A percentile compares a stretch with the other conserved stretches of the same genome.
These are phyloP conservation scores for Operophtera brumata DNA, from an alignment of 2,888 invertebrate species.

Conservation along the genomic window DNA sequence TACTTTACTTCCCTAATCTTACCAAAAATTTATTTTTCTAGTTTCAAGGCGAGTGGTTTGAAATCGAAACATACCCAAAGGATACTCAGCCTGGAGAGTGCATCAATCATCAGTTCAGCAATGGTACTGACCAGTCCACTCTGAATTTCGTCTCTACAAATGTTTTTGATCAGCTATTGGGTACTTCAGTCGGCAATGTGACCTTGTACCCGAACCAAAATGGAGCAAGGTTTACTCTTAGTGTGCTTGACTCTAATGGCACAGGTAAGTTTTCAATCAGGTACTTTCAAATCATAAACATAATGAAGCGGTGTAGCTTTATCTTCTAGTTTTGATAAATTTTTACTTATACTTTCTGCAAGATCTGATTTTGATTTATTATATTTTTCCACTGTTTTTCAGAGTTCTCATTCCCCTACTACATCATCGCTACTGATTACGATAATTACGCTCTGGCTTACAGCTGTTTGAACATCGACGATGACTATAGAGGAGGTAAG, in stretches of 20 bases:
- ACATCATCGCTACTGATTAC: constrained; percentile 82
- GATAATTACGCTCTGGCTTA: constrained; percentile 80
- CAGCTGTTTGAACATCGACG: constrained; percentile 71
- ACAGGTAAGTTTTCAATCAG: constrained; percentile 22
- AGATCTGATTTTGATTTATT: too few relatives aligned
- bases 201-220: constrained; percentile 39
- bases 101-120: constrained; percentile 48
- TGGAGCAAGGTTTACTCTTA: constrained; percentile 50
- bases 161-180: constrained; percentile 1
- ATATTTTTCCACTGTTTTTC: constrained; percentile 17
- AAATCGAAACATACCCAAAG: constrained; percentile 55
- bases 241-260: constrained; percentile 23
- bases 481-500: constrained; percentile 38
- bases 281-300: neutral
- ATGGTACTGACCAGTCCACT: constrained; percentile 27
- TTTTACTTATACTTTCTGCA: too few relatives aligned
- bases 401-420: constrained; percentile 59
- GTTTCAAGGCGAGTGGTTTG: constrained; percentile 56
- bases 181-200: constrained; percentile 27
- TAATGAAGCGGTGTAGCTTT: too few relatives aligned
- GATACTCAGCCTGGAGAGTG: constrained; percentile 53
- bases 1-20: too few relatives aligned
- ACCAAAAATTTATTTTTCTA: constrained; percentile 32
- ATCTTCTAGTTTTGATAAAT: too few relatives aligned
- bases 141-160: constrained; percentile 38